Percentiles rank a stretch among this genome's conserved stretches.
Conservation (phyloP, 2,888 invertebrate genomes). For the Melangyna quadrimaculata region DNA sequence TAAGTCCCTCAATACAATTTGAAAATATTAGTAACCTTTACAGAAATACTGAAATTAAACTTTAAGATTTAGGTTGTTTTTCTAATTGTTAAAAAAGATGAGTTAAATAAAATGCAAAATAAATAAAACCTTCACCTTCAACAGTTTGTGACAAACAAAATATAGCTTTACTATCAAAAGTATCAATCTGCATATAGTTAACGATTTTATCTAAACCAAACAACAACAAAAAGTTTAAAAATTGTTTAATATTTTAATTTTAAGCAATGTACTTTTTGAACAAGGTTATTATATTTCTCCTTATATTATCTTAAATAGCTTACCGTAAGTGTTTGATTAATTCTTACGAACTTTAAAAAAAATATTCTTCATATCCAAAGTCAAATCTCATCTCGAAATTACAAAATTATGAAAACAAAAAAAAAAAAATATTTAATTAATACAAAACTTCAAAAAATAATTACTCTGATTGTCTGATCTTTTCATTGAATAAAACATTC, state of each 20-base stretch:
- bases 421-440: not conserved
- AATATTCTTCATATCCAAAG: not conserved
- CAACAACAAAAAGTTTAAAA: not conserved
- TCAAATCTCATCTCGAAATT: not conserved
- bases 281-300: too few relatives aligned
- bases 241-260: not conserved
- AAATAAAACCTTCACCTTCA: not conserved
- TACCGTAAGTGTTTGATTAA: not conserved
- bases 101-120: not conserved
- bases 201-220: not conserved
- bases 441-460: too few relatives aligned
- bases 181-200: not conserved
- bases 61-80: not conserved
- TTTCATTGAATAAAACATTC: not conserved
- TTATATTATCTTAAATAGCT: not conserved
- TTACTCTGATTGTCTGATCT: not conserved
- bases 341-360: not conserved
- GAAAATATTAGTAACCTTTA: too few relatives aligned
- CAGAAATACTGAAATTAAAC: not conserved
- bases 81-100: not conserved
- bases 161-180: not conserved
- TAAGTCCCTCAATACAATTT: too few relatives aligned
- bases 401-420: not conserved
- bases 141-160: not conserved
- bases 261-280: not conserved